Evolutionary conservation across 2,113 vertebrate species (phyloP), one percentile per base, ranked within the genome.

Genomic region (Pantherophis guttatus): DNA sequence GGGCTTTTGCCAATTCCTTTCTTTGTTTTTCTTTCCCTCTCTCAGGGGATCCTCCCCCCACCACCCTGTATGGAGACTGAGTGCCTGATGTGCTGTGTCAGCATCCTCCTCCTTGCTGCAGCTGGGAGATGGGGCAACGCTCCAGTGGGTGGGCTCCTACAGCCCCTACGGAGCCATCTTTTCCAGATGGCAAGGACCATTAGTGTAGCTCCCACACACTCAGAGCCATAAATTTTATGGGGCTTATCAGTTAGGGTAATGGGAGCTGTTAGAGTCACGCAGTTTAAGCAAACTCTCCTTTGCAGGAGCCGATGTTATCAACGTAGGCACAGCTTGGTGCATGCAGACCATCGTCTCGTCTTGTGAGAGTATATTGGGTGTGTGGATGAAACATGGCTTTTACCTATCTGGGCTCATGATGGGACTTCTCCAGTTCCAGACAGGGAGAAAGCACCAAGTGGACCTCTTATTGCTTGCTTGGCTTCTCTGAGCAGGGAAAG

Each of bases 181-280:
- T 93, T 97, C 97, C 97, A 97, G 97, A 97, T 97, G 97, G 97
- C 13, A 87, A 96, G 95, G 95, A 93, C 96, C 95, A 95, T 97
- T 97, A 97, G 96, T 96, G 90, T 94, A 21, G 92, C 95, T 97
- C 95, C 94, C 11, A 29, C 75, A 91, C 75, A 0, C 95, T 88
- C 7, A 1, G 93, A 97, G 95, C 95, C 95, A 96, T 97, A 97
- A 97, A 97, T 96, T 97, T 97, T 97, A 97, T 97, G 96, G 96
- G 91, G 94, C 96, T 96, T 96, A 97, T 97, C 97, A 97, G 97
- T 97, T 96, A 94, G 95, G 96, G 96, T 97, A 97, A 97, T 97
- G 96, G 96, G 97, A 97, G 96, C 96, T 97, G 97, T 97, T 97
- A 97, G 97, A 97, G 96, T 95, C 96, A 92, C 94, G 95, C 96